Percentiles rank a stretch among this genome's conserved stretches.
Conservation (phyloP, 2,888 invertebrate species). For the Drosophila demipolita region DNA sequence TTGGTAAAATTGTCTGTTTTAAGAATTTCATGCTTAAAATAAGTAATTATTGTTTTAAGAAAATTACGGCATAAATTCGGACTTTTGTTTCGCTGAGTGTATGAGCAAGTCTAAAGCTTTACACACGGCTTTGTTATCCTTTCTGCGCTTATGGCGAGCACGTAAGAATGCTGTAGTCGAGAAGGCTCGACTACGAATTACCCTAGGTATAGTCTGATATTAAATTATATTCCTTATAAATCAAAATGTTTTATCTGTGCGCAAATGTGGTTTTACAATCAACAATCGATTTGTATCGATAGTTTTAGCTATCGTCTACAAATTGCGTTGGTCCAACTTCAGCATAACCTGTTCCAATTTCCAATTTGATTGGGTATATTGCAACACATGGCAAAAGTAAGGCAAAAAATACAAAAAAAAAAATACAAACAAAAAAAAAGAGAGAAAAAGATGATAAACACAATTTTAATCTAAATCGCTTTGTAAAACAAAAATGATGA, state of each 20-base stretch:
- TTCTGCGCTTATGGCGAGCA: background rate
- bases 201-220: background rate
- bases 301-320: too few species aligned
- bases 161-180: background rate
- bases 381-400: slow-evolving; percentile 42
- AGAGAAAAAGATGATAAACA: background rate
- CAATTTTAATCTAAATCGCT: background rate
- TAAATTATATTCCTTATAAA: background rate
- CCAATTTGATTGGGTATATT: background rate
- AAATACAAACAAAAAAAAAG: background rate
- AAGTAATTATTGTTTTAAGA: background rate
- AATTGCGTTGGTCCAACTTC: too few species aligned
- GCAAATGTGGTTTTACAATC: background rate
- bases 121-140: background rate
- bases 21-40: background rate
- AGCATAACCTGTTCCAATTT: background rate
- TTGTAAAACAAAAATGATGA: too few species aligned
- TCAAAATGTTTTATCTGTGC: background rate
- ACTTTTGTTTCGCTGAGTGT: background rate
- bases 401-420: slow-evolving; percentile 1
- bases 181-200: background rate
- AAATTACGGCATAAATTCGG: too few species aligned
- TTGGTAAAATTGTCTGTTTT: background rate
- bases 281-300: background rate
- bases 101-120: background rate